These are phyloP conservation scores for Liasis olivaceus DNA, from an alignment of 2,797 vertebrate genomes.

Conservation along the genomic window DNA sequence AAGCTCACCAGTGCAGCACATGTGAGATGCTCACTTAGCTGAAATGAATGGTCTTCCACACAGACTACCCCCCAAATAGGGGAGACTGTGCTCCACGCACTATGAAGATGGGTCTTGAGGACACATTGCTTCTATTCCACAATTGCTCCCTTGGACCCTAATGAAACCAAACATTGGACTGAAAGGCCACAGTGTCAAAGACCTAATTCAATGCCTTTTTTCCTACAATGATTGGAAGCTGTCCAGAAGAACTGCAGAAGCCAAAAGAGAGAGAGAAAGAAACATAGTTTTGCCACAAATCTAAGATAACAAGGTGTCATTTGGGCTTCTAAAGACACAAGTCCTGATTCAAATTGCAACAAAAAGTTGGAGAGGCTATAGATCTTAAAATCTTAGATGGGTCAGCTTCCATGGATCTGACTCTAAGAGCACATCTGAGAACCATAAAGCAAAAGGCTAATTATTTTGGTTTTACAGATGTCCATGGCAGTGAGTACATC, in stretches of 20 bases:
- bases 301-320: too few relatives aligned
- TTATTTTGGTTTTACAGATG: background rate
- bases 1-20: background rate
- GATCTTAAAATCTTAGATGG: too few relatives aligned
- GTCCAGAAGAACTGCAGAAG: background rate
- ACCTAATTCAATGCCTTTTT: background rate
- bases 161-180: background rate
- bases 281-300: background rate
- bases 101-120: background rate
- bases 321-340: too few relatives aligned
- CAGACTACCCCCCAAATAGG: background rate
- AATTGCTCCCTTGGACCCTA: background rate
- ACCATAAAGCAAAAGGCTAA: background rate
- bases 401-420: too few relatives aligned
- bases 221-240: background rate
- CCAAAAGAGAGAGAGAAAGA: background rate
- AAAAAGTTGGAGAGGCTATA: too few relatives aligned
- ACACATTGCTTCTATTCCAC: background rate
- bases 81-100: background rate
- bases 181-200: background rate
- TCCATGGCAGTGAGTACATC: background rate
- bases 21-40: background rate
- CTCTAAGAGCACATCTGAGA: background rate
- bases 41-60: background rate
- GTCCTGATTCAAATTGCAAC: too few relatives aligned